Evolutionary conservation across 2,797 vertebrate species (phyloP).

Genomic region (Chiroxiphia lanceolata): DNA sequence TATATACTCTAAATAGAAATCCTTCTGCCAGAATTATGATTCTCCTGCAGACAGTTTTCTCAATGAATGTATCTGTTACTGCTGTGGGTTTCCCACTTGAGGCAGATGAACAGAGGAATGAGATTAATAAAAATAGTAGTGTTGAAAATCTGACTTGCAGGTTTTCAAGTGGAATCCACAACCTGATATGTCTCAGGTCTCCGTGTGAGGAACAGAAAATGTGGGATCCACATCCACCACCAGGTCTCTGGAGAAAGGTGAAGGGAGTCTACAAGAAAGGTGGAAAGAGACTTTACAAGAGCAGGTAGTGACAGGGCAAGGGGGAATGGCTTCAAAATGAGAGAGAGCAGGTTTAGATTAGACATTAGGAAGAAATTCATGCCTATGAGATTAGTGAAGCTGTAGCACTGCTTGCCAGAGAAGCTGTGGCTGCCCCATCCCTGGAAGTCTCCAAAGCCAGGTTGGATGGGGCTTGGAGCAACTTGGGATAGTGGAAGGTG

Average conservation of each 20-base stretch:
- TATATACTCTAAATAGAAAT: neutral
- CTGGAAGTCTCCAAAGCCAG: neutral
- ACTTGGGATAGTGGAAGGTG: accelerated
- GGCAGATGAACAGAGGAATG: neutral
- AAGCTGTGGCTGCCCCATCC: neutral
- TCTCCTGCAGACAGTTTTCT: neutral
- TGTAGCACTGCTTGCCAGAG: neutral
- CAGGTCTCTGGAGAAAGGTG: neutral
- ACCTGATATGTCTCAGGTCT: neutral
- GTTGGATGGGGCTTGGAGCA: neutral
- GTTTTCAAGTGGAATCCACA: neutral
- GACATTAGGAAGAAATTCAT: neutral
- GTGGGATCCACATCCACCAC: neutral
- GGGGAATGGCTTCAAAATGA: neutral
- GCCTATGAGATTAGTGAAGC: neutral
- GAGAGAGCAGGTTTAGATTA: neutral
- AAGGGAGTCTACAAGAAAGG: neutral
- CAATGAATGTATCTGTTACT: conserved; percentile 12
- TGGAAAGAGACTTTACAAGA: neutral
- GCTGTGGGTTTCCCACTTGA: neutral
- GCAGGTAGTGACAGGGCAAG: too few relatives aligned
- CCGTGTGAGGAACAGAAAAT: neutral
- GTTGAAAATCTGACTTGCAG: neutral
- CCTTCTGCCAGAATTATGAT: neutral
- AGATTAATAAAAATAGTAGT: neutral